Evolutionary conservation across 2,797 vertebrate genomes (phyloP).

Genomic region (Phalanger gymnotis): DNA sequence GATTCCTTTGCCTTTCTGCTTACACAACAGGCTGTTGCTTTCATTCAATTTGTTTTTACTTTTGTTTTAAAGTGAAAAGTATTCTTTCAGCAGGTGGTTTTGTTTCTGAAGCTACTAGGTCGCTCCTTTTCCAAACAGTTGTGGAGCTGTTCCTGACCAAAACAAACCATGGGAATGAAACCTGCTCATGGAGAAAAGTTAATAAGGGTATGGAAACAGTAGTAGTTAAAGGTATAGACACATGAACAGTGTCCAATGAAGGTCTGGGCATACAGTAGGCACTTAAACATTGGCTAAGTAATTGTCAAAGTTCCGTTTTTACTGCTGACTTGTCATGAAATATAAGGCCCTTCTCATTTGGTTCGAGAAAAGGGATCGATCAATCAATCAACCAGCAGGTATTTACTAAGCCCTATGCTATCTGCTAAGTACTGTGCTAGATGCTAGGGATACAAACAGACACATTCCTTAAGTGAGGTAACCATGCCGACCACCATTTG

Average conservation of each 20-base stretch:
- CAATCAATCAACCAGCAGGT: background rate
- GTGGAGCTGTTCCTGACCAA: background rate
- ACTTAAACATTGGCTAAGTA: background rate
- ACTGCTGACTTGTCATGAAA: conserved; percentile 19
- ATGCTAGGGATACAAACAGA: background rate
- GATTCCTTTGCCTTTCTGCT: conserved; percentile 33
- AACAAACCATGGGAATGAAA: conserved; percentile 54
- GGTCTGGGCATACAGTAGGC: background rate
- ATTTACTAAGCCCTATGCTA: too few species aligned
- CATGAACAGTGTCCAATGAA: background rate
- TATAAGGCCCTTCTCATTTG: background rate
- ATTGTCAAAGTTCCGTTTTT: conserved; percentile 5
- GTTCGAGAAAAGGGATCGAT: background rate
- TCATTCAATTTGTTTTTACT: conserved; percentile 32
- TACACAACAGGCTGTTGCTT: conserved; percentile 25
- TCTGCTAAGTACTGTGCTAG: too few species aligned
- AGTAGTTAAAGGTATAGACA: background rate
- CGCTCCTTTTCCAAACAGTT: conserved; percentile 56
- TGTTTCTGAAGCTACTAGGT: conserved; percentile 50
- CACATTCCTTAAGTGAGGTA: background rate
- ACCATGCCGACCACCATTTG: background rate
- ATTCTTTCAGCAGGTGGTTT: conserved; percentile 61
- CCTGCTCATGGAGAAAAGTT: background rate
- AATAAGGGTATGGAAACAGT: background rate
- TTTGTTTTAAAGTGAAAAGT: conserved; percentile 16